Evolutionary conservation across 2,113 vertebrate species (phyloP).

Genomic region (Ailuropoda melanoleuca): DNA sequence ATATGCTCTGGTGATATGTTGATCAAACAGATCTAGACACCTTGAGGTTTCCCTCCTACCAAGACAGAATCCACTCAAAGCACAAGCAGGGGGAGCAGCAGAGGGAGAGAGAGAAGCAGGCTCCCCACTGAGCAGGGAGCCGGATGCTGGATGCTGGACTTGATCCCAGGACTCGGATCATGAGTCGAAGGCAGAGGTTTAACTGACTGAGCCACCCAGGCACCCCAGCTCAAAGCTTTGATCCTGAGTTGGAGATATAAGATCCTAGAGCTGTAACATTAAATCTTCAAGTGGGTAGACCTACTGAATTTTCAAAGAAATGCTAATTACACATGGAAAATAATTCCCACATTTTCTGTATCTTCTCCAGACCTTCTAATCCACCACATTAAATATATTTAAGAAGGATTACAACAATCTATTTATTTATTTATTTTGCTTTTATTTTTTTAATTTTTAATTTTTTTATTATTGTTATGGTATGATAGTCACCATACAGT

Average conservation of each 20-base stretch:
- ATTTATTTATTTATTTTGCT: background rate
- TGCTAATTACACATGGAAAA: background rate
- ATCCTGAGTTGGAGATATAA: background rate
- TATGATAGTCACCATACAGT: no score
- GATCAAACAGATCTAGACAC: background rate
- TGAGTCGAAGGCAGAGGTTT: background rate
- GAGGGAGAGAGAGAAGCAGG: no score
- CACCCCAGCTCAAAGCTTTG: background rate
- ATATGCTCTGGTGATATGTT: background rate
- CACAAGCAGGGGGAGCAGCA: no score
- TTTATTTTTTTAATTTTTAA: no score
- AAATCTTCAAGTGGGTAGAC: background rate
- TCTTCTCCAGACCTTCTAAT: background rate
- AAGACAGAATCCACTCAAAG: background rate
- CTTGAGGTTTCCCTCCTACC: background rate
- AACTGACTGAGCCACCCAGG: background rate
- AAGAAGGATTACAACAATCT: background rate
- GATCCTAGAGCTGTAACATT: background rate
- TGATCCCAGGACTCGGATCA: background rate
- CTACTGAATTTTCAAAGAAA: background rate
- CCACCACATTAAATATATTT: background rate
- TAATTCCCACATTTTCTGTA: background rate
- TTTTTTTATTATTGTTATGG: no score
- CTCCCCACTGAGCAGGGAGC: no score
- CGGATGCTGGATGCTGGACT: no score